Evolutionary conservation across 2,797 vertebrate species (phyloP).

Genomic region (Lagocephalus sceleratus): DNA sequence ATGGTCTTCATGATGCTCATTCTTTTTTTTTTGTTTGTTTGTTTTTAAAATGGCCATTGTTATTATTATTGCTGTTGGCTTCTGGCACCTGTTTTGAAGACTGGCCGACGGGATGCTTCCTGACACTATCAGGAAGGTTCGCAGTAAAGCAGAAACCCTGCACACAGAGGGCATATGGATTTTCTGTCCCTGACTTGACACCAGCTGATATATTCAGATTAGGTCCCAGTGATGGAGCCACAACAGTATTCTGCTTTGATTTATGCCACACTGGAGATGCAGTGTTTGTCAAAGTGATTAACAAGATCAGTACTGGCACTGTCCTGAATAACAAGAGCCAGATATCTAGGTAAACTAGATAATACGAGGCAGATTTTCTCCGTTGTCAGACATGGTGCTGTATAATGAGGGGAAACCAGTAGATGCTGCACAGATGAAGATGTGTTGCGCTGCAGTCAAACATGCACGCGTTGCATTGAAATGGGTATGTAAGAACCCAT

Average conservation of each 20-base stretch:
- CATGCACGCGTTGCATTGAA: not conserved
- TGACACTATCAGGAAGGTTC: slow-evolving; percentile 44
- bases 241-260: slow-evolving; percentile 60
- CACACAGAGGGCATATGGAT: slow-evolving; percentile 55
- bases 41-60: slow-evolving; percentile 3
- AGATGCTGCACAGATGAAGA: not conserved
- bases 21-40: not conserved
- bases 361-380: slow-evolving; percentile 27
- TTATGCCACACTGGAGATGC: slow-evolving; percentile 50
- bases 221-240: slow-evolving; percentile 48
- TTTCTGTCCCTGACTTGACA: slow-evolving; percentile 54
- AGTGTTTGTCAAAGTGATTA: slow-evolving; percentile 72
- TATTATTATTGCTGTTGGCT: slow-evolving; percentile 4
- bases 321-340: slow-evolving; percentile 57
- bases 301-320: slow-evolving; percentile 46
- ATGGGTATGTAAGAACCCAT: not conserved
- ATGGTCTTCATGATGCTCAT: slow-evolving; percentile 6
- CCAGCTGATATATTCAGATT: slow-evolving; percentile 64
- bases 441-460: slow-evolving; percentile 1
- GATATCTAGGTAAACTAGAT: slow-evolving; percentile 43
- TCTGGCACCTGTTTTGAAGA: slow-evolving; percentile 32
- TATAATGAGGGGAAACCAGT: slow-evolving; percentile 12
- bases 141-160: slow-evolving; percentile 25
- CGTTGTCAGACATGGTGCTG: slow-evolving; percentile 12
- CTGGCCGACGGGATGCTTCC: slow-evolving; percentile 24